Base-by-base conservation (phyloP, 1,140 invertebrate species). In the Tribolium castaneum region DNA sequence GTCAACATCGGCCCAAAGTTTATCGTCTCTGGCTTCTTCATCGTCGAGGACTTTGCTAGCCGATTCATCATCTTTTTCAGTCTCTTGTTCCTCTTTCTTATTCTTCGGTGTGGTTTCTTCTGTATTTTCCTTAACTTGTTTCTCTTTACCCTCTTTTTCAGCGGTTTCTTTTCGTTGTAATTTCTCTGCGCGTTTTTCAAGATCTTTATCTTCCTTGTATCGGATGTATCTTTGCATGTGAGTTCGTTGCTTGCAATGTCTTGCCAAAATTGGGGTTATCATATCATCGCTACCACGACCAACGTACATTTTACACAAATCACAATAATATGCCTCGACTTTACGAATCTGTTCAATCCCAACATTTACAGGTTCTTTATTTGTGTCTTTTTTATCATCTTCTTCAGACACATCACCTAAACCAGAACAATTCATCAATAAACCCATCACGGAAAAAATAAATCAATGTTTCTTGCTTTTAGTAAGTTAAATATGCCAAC, bases 331-430 rank as follows among this genome's bases (percentile, higher is more conserved):
- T n/a, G 85, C 93, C 85, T 94, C 92, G 14, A 95, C 88, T 83
- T 92, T 91, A 82, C 93, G 93, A 16, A 94, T 92, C 80, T 91
- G 92, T 80, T 95, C 93, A 70, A 90, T 89, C n/a, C 94, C 94
- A 76, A 94, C 91, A 81, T 93, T 92, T 7, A 93, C 91, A 86
- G 92, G 90, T 39, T 92, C 90, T 80, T 62, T 85, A 3, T 79
- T 86, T 83, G 76, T 77, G 66, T 83, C 89, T 12, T 89, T 90
- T 70, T 89, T 90, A 75, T 90, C 90, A 79, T 92, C 92, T 81
- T 91, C 92, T 86, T 86, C 86, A 77, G 86, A 85, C 81, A 85
- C 82, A 12, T 73, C 71, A 51, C 71, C 71, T 73, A 56, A 35
- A 66, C 12, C 34, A 75, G 25, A 75, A 75, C 2, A 50, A 14